Conservation (phyloP, 2,113 vertebrate genomes). For the Anolis sagrei region DNA sequence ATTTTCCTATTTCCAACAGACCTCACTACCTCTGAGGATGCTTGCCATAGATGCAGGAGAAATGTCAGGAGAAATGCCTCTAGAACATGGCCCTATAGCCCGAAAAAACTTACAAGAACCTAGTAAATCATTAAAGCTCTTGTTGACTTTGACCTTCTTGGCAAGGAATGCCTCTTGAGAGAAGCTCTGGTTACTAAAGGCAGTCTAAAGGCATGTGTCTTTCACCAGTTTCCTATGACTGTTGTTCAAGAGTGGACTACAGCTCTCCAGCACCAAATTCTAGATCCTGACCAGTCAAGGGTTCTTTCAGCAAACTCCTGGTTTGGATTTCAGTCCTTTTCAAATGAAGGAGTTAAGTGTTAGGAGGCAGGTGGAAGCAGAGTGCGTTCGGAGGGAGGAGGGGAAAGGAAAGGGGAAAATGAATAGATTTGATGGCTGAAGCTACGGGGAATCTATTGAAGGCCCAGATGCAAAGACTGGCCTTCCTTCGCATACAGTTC, state of each 20-base stretch:
- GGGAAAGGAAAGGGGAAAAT: constrained; percentile 69
- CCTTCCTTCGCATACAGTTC: constrained; percentile 80
- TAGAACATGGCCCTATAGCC: no score
- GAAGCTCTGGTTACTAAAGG: neutral
- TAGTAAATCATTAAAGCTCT: neutral
- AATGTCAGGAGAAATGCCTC: no score
- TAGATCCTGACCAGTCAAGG: neutral
- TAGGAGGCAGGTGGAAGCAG: constrained; percentile 82
- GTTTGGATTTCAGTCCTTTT: constrained; percentile 80
- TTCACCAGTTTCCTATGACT: no score
- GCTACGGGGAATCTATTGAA: constrained; percentile 85
- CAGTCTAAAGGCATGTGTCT: neutral
- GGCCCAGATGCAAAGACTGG: constrained; percentile 81
- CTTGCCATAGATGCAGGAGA: no score
- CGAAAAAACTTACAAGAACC: no score
- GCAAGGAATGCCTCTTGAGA: neutral
- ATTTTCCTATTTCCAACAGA: no score
- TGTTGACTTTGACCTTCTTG: neutral
- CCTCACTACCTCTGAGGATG: no score
- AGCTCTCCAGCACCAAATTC: no score
- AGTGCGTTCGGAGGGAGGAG: constrained; percentile 68
- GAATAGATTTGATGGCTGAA: constrained; percentile 82
- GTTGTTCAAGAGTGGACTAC: no score
- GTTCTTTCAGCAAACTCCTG: constrained; percentile 63
- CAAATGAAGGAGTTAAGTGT: constrained; percentile 84